Base-by-base conservation (phyloP, 1,140 invertebrate species). In the Eufriesea mexicana region DNA sequence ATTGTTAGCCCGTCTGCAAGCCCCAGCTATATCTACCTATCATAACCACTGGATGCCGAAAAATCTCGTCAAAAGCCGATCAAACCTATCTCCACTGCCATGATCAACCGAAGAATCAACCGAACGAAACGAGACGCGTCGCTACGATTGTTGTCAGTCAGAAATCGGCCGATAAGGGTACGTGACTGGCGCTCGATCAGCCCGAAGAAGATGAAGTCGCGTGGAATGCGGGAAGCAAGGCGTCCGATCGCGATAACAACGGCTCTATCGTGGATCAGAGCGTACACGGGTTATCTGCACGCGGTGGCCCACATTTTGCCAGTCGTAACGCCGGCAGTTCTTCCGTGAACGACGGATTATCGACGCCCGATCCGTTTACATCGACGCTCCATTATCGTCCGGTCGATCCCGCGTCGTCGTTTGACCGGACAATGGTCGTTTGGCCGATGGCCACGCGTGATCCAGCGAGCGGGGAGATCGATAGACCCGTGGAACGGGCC, bases 321-420 rank as follows among this genome's bases (percentile, higher is more conserved):
- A 51, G 57, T 74, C 67, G n/a, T 62, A 62, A 47, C 54, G 45
- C 35, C 42, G 61, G 12, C n/a, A 81, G 70, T 88, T 88, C 87
- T 87, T 88, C 79, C 77, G 64, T 85, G 75, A 71, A 83, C 79
- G 79, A 83, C 84, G 77, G 87, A 89, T 89, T 88, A 88, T 89
- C 86, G 84, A 79, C 76, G 76, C 70, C 51, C 82, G 86, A 89
- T 88, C 87, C 86, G 87, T 88, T 88, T 88, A 88, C 87, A 88
- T 79, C 74, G 86, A 67, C 61, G 87, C 79, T 89, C 86, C 86
- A 89, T 89, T 89, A 89, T 89, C 87, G 83, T 61, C 78, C 35
- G 54, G 61, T 49, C 54, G 83, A 87, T 84, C 84, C 54, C 28
- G 64, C 47, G 42, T 47, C 47, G 57, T 61, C 57, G 78, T 71